Evolutionary conservation across 2,113 vertebrate genomes (phyloP).

Genomic region (Apus apus): DNA sequence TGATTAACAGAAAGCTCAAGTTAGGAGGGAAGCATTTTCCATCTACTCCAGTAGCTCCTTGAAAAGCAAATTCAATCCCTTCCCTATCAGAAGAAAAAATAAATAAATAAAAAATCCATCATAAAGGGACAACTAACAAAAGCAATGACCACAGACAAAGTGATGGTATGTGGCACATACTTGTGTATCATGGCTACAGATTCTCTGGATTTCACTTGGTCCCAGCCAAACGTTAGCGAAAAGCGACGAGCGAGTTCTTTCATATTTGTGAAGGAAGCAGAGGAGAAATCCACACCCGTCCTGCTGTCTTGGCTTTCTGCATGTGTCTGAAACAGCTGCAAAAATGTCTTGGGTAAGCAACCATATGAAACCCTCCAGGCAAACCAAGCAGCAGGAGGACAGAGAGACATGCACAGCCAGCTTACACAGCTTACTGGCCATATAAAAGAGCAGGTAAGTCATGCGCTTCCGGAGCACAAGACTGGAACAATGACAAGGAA

Average conservation of each 20-base stretch:
- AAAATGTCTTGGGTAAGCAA: conserved; percentile 21
- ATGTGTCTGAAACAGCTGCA: conserved; percentile 82
- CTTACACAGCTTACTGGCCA: neutral
- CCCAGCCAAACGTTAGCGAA: conserved; percentile 88
- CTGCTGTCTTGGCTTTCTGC: conserved; percentile 77
- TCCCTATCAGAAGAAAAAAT: conserved; percentile 71
- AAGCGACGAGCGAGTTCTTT: conserved; percentile 91
- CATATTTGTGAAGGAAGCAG: conserved; percentile 86
- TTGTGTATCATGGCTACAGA: conserved; percentile 91
- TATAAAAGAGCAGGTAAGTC: neutral
- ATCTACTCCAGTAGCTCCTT: conserved; percentile 74
- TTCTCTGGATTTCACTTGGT: conserved; percentile 88
- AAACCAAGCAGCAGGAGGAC: neutral
- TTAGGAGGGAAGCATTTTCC: conserved; percentile 76
- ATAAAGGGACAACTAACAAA: neutral
- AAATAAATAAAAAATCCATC: neutral
- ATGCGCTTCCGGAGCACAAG: neutral
- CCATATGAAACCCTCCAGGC: neutral
- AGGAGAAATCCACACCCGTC: conserved; percentile 61
- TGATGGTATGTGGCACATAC: conserved; percentile 65
- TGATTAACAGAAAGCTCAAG: conserved; percentile 86
- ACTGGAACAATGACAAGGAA: neutral
- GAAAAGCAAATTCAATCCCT: conserved; percentile 90
- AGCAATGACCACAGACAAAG: neutral
- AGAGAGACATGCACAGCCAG: neutral